phyloP scores from a whole-genome alignment of 35 echinoderm and acorn worm genomes.

The Stichopus chloronotus region DNA sequence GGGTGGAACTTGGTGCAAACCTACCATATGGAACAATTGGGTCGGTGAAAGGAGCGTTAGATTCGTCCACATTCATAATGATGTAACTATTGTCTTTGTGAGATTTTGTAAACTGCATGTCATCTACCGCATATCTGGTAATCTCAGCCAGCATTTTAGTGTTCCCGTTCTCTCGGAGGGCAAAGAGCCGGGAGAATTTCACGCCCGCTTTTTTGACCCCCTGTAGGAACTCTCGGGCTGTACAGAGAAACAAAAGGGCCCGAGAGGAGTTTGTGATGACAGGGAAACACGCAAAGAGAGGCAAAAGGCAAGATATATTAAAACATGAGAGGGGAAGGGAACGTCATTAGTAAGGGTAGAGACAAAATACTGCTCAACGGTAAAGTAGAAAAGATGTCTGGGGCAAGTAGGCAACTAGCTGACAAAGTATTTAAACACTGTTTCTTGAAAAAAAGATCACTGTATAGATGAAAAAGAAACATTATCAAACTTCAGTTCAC shows the following conservation, averaged over 20 bases:
- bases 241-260: conserved; percentile 59
- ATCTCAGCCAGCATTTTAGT: conserved; percentile 59
- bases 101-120: conserved; percentile 64
- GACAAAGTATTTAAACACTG: background rate
- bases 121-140: conserved; percentile 45
- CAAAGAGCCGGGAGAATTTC: conserved; percentile 64
- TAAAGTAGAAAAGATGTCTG: too few species aligned
- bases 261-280: conserved; percentile 11
- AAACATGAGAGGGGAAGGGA: background rate
- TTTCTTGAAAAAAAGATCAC: too few species aligned
- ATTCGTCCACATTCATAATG: conserved; percentile 65
- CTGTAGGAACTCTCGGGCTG: conserved; percentile 58
- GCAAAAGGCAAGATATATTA: background rate
- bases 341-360: background rate
- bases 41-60: conserved; percentile 57
- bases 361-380: background rate
- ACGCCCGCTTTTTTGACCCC: conserved; percentile 59
- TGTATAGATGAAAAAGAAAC: too few species aligned
- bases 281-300: background rate
- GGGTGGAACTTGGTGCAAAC: background rate
- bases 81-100: conserved; percentile 68
- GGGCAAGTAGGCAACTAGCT: background rate
- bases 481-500: too few species aligned
- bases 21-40: conserved; percentile 69
- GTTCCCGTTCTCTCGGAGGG: conserved; percentile 58